Conservation (phyloP, 2,888 invertebrate genomes). For the Drosophila neutralis region DNA sequence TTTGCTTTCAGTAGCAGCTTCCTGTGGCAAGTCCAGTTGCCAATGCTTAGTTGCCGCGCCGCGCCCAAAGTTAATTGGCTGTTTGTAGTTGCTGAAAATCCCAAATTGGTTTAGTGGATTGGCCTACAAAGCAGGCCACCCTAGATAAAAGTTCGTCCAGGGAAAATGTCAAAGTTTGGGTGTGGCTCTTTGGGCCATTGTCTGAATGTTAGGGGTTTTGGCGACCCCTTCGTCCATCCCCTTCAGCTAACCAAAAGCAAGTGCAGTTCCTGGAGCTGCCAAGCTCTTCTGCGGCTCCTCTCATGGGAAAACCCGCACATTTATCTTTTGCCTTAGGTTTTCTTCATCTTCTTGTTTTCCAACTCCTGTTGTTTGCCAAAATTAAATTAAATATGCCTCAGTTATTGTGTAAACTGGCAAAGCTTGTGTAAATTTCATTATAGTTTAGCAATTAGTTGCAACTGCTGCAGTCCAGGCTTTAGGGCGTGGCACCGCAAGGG, state of each 20-base stretch:
- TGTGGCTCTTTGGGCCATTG: constrained; percentile 47
- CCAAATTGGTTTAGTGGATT: constrained; percentile 63
- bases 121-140: constrained; percentile 44
- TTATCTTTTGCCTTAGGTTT: constrained; percentile 22
- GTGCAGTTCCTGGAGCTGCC: constrained; percentile 39
- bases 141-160: constrained; percentile 13
- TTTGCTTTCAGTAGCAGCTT: constrained; percentile 51
- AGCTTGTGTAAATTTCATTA: constrained; percentile 51
- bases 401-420: constrained; percentile 39
- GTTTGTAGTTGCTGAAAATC: constrained; percentile 62
- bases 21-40: constrained; percentile 54
- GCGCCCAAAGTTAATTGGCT: constrained; percentile 72
- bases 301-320: constrained; percentile 41
- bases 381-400: constrained; percentile 61
- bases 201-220: constrained; percentile 1
- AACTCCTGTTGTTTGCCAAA: constrained; percentile 48
- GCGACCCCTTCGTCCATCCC: neutral
- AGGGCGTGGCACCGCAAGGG: neutral
- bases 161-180: constrained; percentile 65
- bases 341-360: constrained; percentile 3
- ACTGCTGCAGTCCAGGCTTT: neutral
- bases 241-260: neutral
- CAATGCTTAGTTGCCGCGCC: constrained; percentile 23
- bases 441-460: constrained; percentile 45
- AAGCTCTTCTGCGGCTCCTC: neutral